Evolutionary conservation across 2,113 vertebrate species (phyloP), one percentile per base, ranked within the genome.

Genomic region (Prietella phreatophila): DNA sequence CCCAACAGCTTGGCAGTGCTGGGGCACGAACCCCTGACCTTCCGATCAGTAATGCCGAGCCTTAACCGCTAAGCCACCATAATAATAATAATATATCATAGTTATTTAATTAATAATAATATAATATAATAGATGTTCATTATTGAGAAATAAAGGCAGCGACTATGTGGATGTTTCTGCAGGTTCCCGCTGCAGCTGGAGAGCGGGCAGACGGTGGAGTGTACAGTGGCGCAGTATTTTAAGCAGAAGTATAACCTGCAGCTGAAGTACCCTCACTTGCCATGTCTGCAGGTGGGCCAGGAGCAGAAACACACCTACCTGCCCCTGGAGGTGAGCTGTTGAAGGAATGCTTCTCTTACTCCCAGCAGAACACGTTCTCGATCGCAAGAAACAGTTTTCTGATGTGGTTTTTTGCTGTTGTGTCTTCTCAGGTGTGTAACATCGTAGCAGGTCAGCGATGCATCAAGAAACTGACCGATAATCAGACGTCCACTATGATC

Each of bases 401-500:
- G 7, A 10, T 6, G 3, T 15, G 14, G 30, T 13, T 15, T 13
- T 30, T 0, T 27, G 4, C 84, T 80, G n/a, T 17, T 20, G 27
- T 8, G 55, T 17, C 83, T 39, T 86, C 8, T n/a, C 91, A 99
- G 98, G 98, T 99, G 30, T 99, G 98, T 93, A 99, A 99, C 94
- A 99, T 99, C 67, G 98, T 99, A 91, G 98, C 98, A 82, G 98
- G 98, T 87, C 98, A 99, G 88, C 94, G 98, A 67, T 99, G 98
- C 92, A 99, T 99, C 94, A 99, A 99, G 96, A 99, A 99, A 88
- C 96, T 99, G 19, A 99, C 98, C 0, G 98, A 99, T 97, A 99
- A 99, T 96, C 98, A 99, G 90, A 99, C 98, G 4, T 99, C 98
- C 3, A 99, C 98, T 25, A 99, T 99, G 98, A 99, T 99, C 92